These are phyloP conservation scores for Drosophila peninsularis DNA, from an alignment of 2,888 invertebrate genomes.

Conservation along the genomic window DNA sequence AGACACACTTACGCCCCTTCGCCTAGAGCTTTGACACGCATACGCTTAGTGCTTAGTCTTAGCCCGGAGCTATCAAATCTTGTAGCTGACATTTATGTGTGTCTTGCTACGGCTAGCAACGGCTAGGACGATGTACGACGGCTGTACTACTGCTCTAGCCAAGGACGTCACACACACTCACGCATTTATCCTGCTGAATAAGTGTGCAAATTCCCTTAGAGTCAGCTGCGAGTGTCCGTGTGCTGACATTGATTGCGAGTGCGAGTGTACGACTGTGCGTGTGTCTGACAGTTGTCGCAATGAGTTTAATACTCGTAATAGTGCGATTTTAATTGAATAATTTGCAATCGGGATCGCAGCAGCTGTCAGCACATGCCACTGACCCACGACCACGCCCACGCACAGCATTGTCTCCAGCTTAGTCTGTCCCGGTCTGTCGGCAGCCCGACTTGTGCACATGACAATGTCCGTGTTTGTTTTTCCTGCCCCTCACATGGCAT, in stretches of 20 bases:
- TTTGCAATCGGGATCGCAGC: constrained; percentile 51
- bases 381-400: not conserved
- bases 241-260: constrained; percentile 50
- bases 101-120: constrained; percentile 51
- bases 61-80: constrained; percentile 71
- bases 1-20: constrained; percentile 1
- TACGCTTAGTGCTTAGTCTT: constrained; percentile 66
- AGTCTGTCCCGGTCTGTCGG: not conserved
- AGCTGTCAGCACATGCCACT: constrained; percentile 15
- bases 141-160: constrained; percentile 58
- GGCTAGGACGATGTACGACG: constrained; percentile 23
- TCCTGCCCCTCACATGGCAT: not conserved
- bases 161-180: constrained; percentile 27
- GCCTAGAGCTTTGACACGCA: constrained; percentile 52
- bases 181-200: constrained; percentile 18
- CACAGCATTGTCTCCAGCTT: not conserved
- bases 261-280: constrained; percentile 40
- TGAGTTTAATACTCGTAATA: constrained; percentile 67
- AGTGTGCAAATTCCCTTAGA: constrained; percentile 32
- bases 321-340: constrained; percentile 81
- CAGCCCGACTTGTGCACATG: constrained; percentile 43
- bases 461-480: constrained; percentile 53
- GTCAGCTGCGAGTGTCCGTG: constrained; percentile 16
- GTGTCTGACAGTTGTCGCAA: constrained; percentile 69
- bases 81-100: constrained; percentile 77